Percentiles rank a stretch among this genome's conserved stretches.
phyloP scores from a whole-genome alignment of 2,797 vertebrate species.

The Scyliorhinus canicula region DNA sequence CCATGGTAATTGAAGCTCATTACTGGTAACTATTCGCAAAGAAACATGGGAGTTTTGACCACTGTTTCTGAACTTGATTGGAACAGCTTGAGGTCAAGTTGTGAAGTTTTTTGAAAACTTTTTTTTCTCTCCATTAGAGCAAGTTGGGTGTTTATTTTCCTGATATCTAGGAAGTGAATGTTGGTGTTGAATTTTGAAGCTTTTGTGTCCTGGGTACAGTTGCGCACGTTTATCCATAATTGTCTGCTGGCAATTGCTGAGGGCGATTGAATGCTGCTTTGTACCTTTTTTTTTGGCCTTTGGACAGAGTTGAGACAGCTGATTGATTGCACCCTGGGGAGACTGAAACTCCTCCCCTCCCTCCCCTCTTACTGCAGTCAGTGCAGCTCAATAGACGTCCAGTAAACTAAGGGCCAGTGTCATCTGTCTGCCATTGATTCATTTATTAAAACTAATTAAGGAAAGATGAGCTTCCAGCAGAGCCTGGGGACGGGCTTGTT shows the following conservation, averaged over 20 bases:
- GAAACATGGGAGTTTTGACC: slow-evolving; percentile 27
- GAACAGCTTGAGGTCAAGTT: slow-evolving; percentile 22
- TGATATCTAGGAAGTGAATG: not conserved
- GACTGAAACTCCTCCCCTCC: not conserved
- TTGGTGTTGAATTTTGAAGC: not conserved
- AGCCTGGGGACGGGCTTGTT: not conserved
- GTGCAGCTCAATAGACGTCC: slow-evolving; percentile 7
- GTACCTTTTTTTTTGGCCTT: slow-evolving; percentile 22
- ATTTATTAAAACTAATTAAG: slow-evolving; percentile 37
- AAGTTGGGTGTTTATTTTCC: not conserved
- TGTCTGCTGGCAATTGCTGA: not conserved
- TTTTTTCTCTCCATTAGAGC: not conserved
- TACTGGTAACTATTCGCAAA: not conserved
- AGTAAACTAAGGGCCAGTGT: slow-evolving; percentile 32
- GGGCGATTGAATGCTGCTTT: not conserved
- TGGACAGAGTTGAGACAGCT: slow-evolving; percentile 12
- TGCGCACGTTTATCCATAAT: slow-evolving; percentile 17
- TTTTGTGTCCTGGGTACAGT: not conserved
- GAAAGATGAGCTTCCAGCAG: slow-evolving; percentile 34
- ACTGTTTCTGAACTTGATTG: not conserved
- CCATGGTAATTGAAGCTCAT: not conserved
- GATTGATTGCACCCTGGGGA: not conserved
- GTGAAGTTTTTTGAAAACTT: not conserved
- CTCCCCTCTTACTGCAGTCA: not conserved
- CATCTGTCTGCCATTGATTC: slow-evolving; percentile 35